These are phyloP conservation scores for Pseudochromis fuscus DNA, from an alignment of 2,797 vertebrate species.

Conservation along the genomic window DNA sequence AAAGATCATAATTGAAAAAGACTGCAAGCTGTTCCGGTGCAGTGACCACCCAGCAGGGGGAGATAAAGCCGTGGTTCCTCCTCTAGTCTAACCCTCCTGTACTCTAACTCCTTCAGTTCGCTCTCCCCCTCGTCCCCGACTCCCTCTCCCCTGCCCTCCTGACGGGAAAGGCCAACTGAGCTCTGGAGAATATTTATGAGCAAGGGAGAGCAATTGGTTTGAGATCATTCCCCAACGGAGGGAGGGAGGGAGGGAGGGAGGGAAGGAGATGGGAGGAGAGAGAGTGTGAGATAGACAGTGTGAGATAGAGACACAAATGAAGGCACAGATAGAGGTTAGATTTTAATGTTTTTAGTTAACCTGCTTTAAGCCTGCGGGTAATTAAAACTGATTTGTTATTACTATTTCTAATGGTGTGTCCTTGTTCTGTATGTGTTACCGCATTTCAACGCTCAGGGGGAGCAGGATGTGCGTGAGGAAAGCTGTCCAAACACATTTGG, in stretches of 20 bases:
- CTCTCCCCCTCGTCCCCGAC: conserved; percentile 24
- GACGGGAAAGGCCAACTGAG: conserved; percentile 75
- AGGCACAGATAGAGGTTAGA: conserved; percentile 25
- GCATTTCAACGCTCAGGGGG: neutral
- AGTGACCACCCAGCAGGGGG: conserved; percentile 63
- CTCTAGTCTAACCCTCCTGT: neutral
- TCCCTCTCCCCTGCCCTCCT: conserved; percentile 59
- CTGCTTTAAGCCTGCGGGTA: conserved; percentile 41
- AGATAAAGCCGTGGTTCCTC: conserved; percentile 46
- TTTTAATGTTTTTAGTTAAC: conserved; percentile 54
- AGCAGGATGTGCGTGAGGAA: neutral
- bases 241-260: conserved; percentile 1
- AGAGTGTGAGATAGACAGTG: conserved; percentile 32
- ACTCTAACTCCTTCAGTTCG: conserved; percentile 31
- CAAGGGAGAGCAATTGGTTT: conserved; percentile 74
- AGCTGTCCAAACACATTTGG: neutral
- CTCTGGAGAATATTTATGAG: conserved; percentile 82
- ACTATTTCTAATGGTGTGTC: neutral
- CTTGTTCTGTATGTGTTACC: neutral
- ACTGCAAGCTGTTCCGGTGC: conserved; percentile 16
- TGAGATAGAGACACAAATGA: conserved; percentile 41
- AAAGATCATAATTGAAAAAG: conserved; percentile 3
- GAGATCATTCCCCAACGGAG: conserved; percentile 67
- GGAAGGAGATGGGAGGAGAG: neutral
- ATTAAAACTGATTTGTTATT: conserved; percentile 39